A percentile compares a stretch with the other conserved stretches of the same genome.
These are phyloP conservation scores for Calycopis cecrops DNA, from an alignment of 1,140 invertebrate genomes.

Conservation along the genomic window DNA sequence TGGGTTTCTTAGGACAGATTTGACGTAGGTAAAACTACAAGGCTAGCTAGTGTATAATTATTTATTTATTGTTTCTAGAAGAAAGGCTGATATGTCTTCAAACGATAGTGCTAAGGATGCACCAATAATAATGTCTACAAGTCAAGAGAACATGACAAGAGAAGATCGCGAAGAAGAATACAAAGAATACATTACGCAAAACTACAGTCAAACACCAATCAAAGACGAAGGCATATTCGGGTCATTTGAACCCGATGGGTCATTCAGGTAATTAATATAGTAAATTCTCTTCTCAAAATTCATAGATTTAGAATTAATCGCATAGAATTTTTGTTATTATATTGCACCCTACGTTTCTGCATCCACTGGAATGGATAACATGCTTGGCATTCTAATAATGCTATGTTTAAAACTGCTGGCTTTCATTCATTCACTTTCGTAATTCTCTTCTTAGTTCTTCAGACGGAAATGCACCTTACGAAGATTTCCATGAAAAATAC, in stretches of 20 bases:
- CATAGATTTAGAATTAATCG: neutral
- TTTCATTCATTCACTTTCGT: conserved; percentile 54
- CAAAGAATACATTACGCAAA: conserved; percentile 58
- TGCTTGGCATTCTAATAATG: conserved; percentile 18
- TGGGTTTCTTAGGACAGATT: no score
- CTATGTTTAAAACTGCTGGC: conserved; percentile 36
- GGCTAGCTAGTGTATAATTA: neutral
- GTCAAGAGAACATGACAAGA: conserved; percentile 76
- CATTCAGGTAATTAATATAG: conserved; percentile 55
- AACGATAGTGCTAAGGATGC: conserved; percentile 68
- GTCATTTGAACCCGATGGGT: conserved; percentile 63
- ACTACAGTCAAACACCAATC: conserved; percentile 77
- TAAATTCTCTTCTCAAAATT: neutral
- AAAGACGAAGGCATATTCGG: conserved; percentile 77
- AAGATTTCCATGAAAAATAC: conserved; percentile 88
- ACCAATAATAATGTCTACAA: conserved; percentile 72
- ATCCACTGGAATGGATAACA: neutral
- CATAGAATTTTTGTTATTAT: neutral
- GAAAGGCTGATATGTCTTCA: conserved; percentile 62
- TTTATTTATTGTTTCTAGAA: conserved; percentile 33
- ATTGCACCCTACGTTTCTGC: conserved; percentile 12
- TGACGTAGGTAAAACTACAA: no score
- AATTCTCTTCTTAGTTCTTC: conserved; percentile 72
- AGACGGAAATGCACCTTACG: conserved; percentile 73
- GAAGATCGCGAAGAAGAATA: conserved; percentile 63